Evolutionary conservation across 2,113 vertebrate species (phyloP).

Genomic region (Paramormyrops kingsleyae): DNA sequence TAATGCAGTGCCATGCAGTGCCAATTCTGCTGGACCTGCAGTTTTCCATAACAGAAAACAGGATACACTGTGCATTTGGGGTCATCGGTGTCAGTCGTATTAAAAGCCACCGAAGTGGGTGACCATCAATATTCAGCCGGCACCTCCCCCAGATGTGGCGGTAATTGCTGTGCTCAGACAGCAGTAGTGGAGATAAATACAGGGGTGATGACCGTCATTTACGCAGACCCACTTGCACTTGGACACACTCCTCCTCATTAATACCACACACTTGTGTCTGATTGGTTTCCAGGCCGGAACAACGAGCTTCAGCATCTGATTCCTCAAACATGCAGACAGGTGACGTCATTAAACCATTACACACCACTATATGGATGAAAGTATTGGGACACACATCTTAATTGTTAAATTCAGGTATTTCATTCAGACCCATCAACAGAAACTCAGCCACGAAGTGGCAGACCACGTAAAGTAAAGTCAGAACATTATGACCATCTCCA

Average conservation of each 20-base stretch:
- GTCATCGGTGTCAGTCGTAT: background rate
- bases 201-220: constrained; percentile 54
- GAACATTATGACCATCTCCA: no score
- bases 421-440: background rate
- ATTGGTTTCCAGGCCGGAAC: background rate
- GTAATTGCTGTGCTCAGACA: constrained; percentile 52
- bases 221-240: constrained; percentile 43
- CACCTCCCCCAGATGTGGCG: constrained; percentile 51
- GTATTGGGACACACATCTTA: background rate
- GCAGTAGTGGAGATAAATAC: constrained; percentile 48
- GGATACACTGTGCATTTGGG: background rate
- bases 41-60: background rate
- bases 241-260: constrained; percentile 39
- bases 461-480: background rate
- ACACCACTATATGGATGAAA: background rate
- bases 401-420: background rate
- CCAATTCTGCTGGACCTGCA: background rate
- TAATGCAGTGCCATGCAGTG: background rate
- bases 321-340: background rate
- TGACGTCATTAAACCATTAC: background rate
- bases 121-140: constrained; percentile 54
- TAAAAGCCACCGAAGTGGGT: constrained; percentile 42
- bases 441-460: background rate
- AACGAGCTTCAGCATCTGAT: background rate
- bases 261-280: background rate